Conservation (phyloP, 1,140 invertebrate genomes). For the Drosophila kikkawai region DNA sequence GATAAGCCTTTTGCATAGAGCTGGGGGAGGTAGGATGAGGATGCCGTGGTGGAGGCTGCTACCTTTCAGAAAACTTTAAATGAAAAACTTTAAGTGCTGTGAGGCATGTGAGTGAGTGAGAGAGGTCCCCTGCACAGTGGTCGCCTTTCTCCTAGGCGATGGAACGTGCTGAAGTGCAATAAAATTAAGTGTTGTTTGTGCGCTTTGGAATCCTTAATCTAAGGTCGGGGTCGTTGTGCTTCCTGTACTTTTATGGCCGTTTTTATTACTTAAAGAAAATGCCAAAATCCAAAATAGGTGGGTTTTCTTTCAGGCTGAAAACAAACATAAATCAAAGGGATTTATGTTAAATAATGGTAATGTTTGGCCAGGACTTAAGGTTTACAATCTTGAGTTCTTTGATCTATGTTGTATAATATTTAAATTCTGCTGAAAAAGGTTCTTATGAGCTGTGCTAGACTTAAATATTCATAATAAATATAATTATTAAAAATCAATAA, state of each 20-base stretch:
- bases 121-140: conserved; percentile 32
- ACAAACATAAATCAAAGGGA: conserved; percentile 24
- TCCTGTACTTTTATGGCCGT: conserved; percentile 5
- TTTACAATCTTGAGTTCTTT: not conserved
- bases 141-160: conserved; percentile 10
- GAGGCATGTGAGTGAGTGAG: conserved; percentile 36
- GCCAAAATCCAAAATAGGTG: conserved; percentile 12
- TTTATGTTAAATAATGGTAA: conserved; percentile 19
- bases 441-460: not conserved
- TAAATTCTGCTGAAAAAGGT: not conserved
- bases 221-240: conserved; percentile 11
- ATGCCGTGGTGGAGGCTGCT: not conserved
- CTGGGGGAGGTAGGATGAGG: not conserved
- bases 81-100: conserved; percentile 79
- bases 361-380: not conserved
- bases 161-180: conserved; percentile 50
- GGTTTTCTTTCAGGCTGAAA: not conserved
- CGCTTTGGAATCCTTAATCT: conserved; percentile 42
- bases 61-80: conserved; percentile 77
- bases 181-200: conserved; percentile 41
- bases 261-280: conserved; percentile 36
- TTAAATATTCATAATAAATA: not conserved
- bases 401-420: not conserved
- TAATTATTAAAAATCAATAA: not conserved
- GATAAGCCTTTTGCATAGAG: conserved; percentile 76